Conservation (phyloP, 1,140 invertebrate genomes). For the Trichonephila inaurata region DNA sequence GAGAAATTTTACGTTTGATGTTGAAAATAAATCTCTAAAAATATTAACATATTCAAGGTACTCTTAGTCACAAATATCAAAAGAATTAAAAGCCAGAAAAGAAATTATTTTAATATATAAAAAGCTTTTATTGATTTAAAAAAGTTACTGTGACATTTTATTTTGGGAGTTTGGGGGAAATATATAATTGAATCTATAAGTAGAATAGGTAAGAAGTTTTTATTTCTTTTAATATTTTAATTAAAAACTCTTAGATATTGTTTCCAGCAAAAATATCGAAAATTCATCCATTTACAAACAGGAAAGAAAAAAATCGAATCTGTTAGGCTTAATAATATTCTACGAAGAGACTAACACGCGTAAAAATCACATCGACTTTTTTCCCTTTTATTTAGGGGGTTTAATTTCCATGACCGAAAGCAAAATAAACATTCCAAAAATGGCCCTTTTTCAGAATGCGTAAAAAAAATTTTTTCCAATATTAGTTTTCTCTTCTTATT, state of each 20-base stretch:
- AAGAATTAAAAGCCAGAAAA: no score
- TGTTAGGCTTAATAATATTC: neutral
- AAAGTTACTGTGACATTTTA: no score
- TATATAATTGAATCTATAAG: no score
- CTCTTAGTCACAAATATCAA: no score
- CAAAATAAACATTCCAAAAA: constrained; percentile 14
- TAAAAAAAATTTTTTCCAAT: constrained; percentile 35
- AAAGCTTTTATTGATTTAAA: no score
- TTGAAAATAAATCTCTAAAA: no score
- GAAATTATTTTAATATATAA: no score
- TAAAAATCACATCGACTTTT: neutral
- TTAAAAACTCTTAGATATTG: neutral
- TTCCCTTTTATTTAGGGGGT: neutral
- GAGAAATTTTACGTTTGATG: no score
- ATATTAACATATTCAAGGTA: no score
- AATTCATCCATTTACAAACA: neutral
- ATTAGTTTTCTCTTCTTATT: neutral
- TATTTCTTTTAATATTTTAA: neutral
- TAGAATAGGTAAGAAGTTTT: no score
- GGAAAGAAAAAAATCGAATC: neutral
- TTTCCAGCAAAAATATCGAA: neutral
- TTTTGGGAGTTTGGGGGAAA: no score
- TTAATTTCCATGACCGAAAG: constrained; percentile 12
- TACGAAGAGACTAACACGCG: neutral
- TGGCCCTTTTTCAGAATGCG: neutral